These are phyloP conservation scores for Pyralis farinalis DNA, from an alignment of 2,888 invertebrate genomes.

Conservation along the genomic window DNA sequence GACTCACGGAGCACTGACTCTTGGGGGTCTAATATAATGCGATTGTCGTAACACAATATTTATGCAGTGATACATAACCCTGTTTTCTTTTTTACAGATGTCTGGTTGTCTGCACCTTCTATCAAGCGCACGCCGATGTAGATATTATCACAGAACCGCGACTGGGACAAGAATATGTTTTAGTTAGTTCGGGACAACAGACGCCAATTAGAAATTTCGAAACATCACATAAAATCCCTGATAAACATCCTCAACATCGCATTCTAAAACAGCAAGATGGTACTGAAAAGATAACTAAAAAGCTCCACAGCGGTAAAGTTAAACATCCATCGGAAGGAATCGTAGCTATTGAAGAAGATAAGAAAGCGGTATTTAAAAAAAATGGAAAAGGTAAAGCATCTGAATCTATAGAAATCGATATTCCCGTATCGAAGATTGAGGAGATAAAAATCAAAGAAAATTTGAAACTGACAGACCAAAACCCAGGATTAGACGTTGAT, in stretches of 20 bases:
- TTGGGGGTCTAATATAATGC: slow-evolving; percentile 32
- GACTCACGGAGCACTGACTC: slow-evolving; percentile 60
- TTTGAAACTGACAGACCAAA: slow-evolving; percentile 66
- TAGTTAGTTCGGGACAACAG: slow-evolving; percentile 79
- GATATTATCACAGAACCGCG: slow-evolving; percentile 83
- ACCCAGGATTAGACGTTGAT: slow-evolving; percentile 65
- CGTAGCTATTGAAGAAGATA: slow-evolving; percentile 71
- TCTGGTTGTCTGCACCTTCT: slow-evolving; percentile 68
- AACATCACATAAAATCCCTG: slow-evolving; percentile 87
- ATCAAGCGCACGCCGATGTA: slow-evolving; percentile 70
- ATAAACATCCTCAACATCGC: slow-evolving; percentile 62
- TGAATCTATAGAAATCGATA: slow-evolving; percentile 69
- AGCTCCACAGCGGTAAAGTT: slow-evolving; percentile 53
- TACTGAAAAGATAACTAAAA: slow-evolving; percentile 69
- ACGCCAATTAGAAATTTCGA: slow-evolving; percentile 81
- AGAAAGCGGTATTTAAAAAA: slow-evolving; percentile 55
- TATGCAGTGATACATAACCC: slow-evolving; percentile 24
- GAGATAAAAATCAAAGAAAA: slow-evolving; percentile 75
- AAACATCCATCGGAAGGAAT: slow-evolving; percentile 68
- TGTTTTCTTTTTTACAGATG: slow-evolving; percentile 70
- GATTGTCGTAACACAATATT: slow-evolving; percentile 43
- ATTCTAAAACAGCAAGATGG: slow-evolving; percentile 56
- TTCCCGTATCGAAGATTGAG: slow-evolving; percentile 71
- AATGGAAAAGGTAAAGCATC: slow-evolving; percentile 57
- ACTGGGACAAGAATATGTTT: slow-evolving; percentile 84